These are phyloP conservation scores for Ditylenchus dipsaci DNA, from an alignment of 1,140 invertebrate genomes.

Conservation along the genomic window DNA sequence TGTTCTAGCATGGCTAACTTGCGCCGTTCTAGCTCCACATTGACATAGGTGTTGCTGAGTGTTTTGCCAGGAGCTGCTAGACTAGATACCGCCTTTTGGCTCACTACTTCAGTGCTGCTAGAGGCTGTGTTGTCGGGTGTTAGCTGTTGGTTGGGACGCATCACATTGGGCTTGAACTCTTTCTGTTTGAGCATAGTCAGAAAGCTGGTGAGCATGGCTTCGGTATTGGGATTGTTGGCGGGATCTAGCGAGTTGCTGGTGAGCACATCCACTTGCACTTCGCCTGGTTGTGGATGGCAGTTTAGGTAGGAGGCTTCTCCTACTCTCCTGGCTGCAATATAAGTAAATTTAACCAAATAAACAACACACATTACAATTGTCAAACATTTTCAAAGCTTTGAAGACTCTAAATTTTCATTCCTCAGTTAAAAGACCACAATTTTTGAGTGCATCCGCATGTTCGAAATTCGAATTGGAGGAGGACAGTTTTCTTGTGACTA, in stretches of 20 bases:
- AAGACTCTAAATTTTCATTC: no score
- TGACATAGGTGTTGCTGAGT: background rate
- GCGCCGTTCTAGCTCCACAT: constrained; percentile 9
- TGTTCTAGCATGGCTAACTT: constrained; percentile 9
- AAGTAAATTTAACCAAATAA: background rate
- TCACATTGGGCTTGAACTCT: background rate
- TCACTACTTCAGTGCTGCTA: background rate
- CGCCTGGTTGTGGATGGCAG: background rate
- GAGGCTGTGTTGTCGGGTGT: background rate
- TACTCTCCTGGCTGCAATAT: background rate
- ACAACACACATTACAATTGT: no score
- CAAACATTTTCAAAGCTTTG: no score
- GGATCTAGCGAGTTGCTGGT: no score
- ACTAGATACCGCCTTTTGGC: background rate
- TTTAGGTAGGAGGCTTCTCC: background rate
- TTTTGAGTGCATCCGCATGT: no score
- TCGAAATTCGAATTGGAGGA: no score
- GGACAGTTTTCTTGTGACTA: no score
- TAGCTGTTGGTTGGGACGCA: background rate
- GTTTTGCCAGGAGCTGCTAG: background rate
- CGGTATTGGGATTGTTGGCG: background rate
- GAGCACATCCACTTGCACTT: background rate
- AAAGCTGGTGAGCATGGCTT: background rate
- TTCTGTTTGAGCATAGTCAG: background rate
- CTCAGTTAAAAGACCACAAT: no score